Percentiles rank a stretch among this genome's conserved stretches.
Evolutionary conservation across 2,113 vertebrate species (phyloP).

Genomic region (Amia ocellicauda): DNA sequence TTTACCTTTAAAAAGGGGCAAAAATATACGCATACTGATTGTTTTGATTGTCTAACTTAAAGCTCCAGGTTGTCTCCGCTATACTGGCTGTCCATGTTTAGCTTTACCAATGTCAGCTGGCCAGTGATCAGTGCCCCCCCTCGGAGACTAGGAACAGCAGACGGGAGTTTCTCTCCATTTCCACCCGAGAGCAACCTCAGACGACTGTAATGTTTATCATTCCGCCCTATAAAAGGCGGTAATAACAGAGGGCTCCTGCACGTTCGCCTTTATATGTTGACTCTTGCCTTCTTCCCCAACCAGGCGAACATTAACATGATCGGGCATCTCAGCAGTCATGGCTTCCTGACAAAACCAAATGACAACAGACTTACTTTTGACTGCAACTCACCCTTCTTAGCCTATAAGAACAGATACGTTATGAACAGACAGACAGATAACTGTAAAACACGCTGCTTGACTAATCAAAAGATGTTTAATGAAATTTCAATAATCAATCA

Average conservation of each 20-base stretch:
- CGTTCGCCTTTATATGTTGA: neutral
- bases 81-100: no score
- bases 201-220: neutral
- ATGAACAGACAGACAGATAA: no score
- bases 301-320: neutral
- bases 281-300: neutral
- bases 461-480: no score
- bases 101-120: neutral
- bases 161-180: neutral
- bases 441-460: no score
- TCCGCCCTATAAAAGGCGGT: neutral
- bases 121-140: neutral
- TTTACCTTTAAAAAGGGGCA: no score
- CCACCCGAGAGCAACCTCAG: neutral
- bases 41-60: no score
- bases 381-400: no score
- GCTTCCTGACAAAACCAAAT: neutral
- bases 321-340: neutral
- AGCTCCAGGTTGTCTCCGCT: no score
- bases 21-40: no score
- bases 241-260: neutral
- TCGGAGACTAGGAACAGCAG: neutral
- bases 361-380: neutral
- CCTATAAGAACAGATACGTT: no score
- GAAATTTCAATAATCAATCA: no score